Base-by-base conservation (phyloP, 2,888 invertebrate genomes). In the Eupithecia dodoneata region DNA sequence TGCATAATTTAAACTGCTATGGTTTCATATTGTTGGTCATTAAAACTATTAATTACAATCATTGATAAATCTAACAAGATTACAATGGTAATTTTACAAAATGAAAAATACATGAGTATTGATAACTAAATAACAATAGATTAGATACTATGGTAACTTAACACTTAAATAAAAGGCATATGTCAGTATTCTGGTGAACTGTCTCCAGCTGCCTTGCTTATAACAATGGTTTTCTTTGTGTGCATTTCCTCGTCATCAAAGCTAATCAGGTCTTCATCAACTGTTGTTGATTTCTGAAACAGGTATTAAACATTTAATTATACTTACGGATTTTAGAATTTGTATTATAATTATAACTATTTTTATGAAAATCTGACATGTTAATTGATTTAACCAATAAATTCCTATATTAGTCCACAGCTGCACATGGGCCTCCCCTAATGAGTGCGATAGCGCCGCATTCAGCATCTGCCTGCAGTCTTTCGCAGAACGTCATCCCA, bases 181-280 rank as follows among this genome's bases (percentile, higher is more conserved):
- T 88, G 63, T 80, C 83, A 94, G 84, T 93, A 94, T 85, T 94
- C 94, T 13, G 94, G 94, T 83, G 94, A 94, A 86, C 93, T 94
- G 77, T 93, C 93, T 83, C 91, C 91, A 52, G 87, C 80, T 86
- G 88, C 87, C 84, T 91, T 92, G 88, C 89, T 93, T 47, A 89
- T 81, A 80, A 88, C 82, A 71, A 91, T 86, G 55, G 88, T 83
- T 83, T 92, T 93, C 84, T 90, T 88, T 63, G 85, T 80, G 84
- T 87, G 87, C 59, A 87, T 91, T 2, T 94, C 93, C 79, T 93
- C 94, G 76, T 91, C 90, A 83, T 95, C 94, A 90, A 95, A 94
- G 76, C 84, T 88, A 49, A 95, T 95, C 71, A 95, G 88, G 83
- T 94, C 94, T 76, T 91, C 93, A 83, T 79, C 87, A 76, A 85